Base-by-base conservation (phyloP, 1,140 invertebrate genomes). In the Tyrophagus putrescentiae region DNA sequence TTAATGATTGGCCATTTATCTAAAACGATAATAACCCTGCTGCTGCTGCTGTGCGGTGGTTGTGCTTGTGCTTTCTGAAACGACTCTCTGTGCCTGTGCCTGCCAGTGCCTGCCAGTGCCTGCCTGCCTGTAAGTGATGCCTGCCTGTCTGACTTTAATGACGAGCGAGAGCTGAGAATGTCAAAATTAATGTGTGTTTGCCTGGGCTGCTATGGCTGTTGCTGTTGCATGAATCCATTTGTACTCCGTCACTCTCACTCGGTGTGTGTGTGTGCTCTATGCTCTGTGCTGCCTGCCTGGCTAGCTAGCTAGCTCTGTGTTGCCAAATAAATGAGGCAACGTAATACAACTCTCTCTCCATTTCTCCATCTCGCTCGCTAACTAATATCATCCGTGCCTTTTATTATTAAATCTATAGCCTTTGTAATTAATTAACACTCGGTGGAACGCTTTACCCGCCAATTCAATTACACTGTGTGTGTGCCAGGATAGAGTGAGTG, bases 1-100 rank as follows among this genome's bases (percentile, higher is more conserved):
- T n/a, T 54, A 54, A 54, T 54, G 52, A 54, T 54, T 54, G 52
- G 52, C 52, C 52, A 54, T 54, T 54, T 34, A 54, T 54, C n/a
- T n/a, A n/a, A n/a, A 54, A 54, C 39, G 52, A 54, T 54, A 54
- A 54, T 54, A 54, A 54, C 52, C 52, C 52, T 27, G 25, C 39
- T 2, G 3, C 3, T 54, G 4, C 52, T 32, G 13, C 13, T 9
- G 2, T 52, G 13, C n/a, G n/a, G n/a, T n/a, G n/a, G n/a, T n/a
- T n/a, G n/a, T n/a, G n/a, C n/a, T n/a, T n/a, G n/a, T n/a, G n/a
- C n/a, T n/a, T n/a, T n/a, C n/a, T n/a, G n/a, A n/a, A n/a, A n/a
- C n/a, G n/a, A n/a, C n/a, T n/a, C n/a, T n/a, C n/a, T 52, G 2
- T 52, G 48, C 16, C 3, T 52, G 48, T 52, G n/a, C n/a, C 16